Evolutionary conservation across 92 coral and sea anemone genomes (phyloP).

Genomic region (Diadumene lineata): DNA sequence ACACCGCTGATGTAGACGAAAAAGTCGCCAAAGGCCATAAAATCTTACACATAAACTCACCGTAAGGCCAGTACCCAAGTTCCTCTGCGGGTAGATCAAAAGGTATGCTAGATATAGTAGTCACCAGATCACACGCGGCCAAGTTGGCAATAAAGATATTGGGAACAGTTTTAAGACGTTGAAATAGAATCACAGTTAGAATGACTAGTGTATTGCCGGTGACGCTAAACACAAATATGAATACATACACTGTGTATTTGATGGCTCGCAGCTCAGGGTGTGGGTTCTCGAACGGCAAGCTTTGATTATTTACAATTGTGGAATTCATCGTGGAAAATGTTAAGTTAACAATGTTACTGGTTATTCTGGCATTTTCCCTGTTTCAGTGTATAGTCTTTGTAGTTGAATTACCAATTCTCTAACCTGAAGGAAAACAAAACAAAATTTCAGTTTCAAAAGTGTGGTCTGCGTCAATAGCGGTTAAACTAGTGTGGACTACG

Average conservation of each 20-base stretch:
- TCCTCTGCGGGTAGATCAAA: conserved; percentile 71
- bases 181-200: conserved; percentile 60
- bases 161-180: conserved; percentile 79
- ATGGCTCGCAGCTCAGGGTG: conserved; percentile 40
- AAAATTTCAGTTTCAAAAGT: too few species aligned
- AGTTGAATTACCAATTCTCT: too few species aligned
- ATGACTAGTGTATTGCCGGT: conserved; percentile 73
- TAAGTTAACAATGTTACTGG: too few species aligned
- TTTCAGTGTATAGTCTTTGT: too few species aligned
- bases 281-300: not conserved
- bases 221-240: conserved; percentile 66
- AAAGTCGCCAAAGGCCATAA: conserved; percentile 90
- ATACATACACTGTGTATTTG: conserved; percentile 45
- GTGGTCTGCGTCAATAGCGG: not conserved
- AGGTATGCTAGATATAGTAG: conserved; percentile 86
- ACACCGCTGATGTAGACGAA: conserved; percentile 77
- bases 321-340: conserved; percentile 30
- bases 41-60: conserved; percentile 66
- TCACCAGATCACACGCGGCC: conserved; percentile 85
- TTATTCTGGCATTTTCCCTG: too few species aligned
- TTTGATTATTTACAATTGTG: not conserved
- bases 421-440: too few species aligned
- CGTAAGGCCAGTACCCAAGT: conserved; percentile 82
- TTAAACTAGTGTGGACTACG: not conserved
- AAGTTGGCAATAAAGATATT: conserved; percentile 87